Conservation (phyloP, 53 echinoderm and acorn worm species). For the Glandiceps talaboti region DNA sequence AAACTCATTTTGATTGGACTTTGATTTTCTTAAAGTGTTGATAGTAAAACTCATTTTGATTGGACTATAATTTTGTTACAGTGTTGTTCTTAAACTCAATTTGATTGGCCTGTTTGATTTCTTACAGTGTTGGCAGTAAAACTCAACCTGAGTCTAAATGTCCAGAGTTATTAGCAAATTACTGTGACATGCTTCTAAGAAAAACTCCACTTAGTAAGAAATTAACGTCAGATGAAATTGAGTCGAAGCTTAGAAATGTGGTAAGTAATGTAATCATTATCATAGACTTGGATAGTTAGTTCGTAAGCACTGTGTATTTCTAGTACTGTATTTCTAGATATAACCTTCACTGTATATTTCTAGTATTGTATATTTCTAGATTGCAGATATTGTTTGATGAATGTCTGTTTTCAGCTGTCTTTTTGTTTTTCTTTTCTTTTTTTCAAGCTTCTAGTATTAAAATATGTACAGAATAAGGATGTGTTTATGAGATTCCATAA, state of each 20-base stretch:
- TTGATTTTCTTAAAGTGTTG: too few species aligned
- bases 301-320: too few species aligned
- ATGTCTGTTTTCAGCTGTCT: too few species aligned
- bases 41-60: too few species aligned
- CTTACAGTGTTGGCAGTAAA: conserved; percentile 73
- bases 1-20: too few species aligned
- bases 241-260: conserved; percentile 87
- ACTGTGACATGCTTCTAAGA: conserved; percentile 87
- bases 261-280: conserved; percentile 31
- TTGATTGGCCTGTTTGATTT: too few species aligned
- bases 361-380: too few species aligned
- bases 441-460: conserved; percentile 73
- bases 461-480: conserved; percentile 97
- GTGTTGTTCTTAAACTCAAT: too few species aligned
- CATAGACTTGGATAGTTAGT: background rate
- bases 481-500: conserved; percentile 98
- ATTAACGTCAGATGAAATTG: conserved; percentile 91
- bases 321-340: too few species aligned
- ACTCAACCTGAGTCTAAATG: conserved; percentile 95
- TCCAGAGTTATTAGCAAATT: conserved; percentile 94
- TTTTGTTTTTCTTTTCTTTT: background rate
- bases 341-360: too few species aligned
- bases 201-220: conserved; percentile 93
- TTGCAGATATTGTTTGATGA: too few species aligned
- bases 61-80: too few species aligned